Evolutionary conservation across 2,113 vertebrate genomes (phyloP), one percentile per base, ranked within the genome.

Genomic region (Sinocyclocheilus anshuiensis): DNA sequence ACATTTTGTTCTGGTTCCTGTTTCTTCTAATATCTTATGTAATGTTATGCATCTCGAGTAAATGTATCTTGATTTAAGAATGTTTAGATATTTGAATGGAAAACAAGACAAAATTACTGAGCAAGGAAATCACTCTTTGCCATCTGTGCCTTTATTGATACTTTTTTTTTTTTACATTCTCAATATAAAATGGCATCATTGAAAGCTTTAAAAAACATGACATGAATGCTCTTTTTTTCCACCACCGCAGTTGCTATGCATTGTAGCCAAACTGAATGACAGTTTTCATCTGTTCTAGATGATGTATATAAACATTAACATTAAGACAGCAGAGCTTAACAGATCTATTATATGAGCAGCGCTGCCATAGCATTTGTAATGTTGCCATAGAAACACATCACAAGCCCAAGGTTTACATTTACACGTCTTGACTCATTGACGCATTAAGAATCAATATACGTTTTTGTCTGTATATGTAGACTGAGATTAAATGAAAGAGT

Each of bases 341-440:
- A 63, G 77, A 63, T 80, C 20, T 63, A 39, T 26, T 42, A 53
- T 59, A 39, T 39, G 8, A n/a, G 77, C 18, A 39, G 0, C 53
- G 20, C 77, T n/a, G 84, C 91, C 78, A 69, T 86, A 92, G 89
- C 61, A 90, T 92, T 90, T 89, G 90, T 87, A 91, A 89, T 88
- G 94, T 95, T 95, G 91, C 94, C 94, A 94, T 94, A 91, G 94
- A 93, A 95, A 95, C 94, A 84, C 92, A 90, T 53, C 2, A 63
- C 61, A 33, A 71, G 50, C 29, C 48, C 90, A 90, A 86, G 12
- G 36, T 92, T 92, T n/a, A 61, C 55, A 63, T 80, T 61, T 63
- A 10, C 22, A 4, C 57, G 39, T 24, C 3, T 42, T 59, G 77
- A 61, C 57, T 61, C 6, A 6, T 48, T 33, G 29, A 33, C 29